Percentiles rank a stretch among this genome's conserved stretches.
These are phyloP conservation scores for Meleagris gallopavo DNA, from an alignment of 2,113 vertebrate species.

Conservation along the genomic window DNA sequence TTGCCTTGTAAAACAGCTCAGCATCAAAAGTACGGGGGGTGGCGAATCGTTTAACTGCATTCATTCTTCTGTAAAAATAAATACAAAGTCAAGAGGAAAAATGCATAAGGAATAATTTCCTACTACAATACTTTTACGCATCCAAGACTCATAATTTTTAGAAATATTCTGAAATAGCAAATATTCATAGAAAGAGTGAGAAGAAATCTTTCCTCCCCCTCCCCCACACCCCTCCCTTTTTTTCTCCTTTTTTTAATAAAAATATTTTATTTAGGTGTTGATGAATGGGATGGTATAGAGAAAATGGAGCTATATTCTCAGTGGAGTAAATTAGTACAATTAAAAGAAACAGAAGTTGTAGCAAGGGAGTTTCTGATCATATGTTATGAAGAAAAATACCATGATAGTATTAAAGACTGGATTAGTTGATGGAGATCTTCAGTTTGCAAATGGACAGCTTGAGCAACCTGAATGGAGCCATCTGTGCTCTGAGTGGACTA, in stretches of 20 bases:
- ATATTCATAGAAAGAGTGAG: background rate
- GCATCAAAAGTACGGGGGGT: background rate
- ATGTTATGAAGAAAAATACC: background rate
- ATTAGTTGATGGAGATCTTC: background rate
- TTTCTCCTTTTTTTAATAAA: background rate
- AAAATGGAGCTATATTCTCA: background rate
- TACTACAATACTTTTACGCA: background rate
- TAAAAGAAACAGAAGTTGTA: background rate
- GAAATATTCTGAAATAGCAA: constrained; percentile 2
- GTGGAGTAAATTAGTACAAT: background rate
- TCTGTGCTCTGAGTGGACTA: background rate
- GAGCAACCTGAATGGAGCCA: background rate
- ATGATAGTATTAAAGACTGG: background rate
- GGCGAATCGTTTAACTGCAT: background rate
- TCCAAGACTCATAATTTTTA: background rate
- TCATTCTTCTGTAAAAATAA: background rate
- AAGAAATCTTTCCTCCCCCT: background rate
- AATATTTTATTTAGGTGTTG: background rate
- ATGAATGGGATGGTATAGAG: background rate
- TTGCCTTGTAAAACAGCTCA: background rate
- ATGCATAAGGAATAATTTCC: background rate
- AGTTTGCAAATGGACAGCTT: background rate
- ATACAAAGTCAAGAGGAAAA: background rate
- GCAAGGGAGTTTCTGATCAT: background rate
- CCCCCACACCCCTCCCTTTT: too few relatives aligned